Conservation (phyloP, 2,113 vertebrate species). For the Nanorana parkeri region DNA sequence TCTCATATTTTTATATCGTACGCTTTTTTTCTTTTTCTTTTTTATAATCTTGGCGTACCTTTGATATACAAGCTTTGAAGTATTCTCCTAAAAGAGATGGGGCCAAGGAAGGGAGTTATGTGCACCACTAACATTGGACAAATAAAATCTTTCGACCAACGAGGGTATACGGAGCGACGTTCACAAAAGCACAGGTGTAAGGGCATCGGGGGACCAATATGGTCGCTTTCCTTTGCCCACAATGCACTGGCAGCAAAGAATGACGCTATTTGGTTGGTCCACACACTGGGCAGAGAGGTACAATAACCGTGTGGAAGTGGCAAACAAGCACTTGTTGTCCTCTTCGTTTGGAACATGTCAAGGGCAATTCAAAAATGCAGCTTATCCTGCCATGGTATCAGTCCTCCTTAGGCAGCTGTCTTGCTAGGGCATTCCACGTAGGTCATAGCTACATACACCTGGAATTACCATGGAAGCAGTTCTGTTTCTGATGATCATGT, state of each 20-base stretch:
- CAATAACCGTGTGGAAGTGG: conserved; percentile 65
- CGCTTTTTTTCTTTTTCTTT: conserved; percentile 65
- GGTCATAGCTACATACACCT: conserved; percentile 62
- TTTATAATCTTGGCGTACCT: conserved; percentile 71
- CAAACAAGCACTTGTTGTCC: conserved; percentile 59
- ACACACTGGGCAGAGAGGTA: conserved; percentile 68
- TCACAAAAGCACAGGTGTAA: conserved; percentile 93
- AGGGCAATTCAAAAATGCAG: conserved; percentile 23
- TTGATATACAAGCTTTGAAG: conserved; percentile 75
- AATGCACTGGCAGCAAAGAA: conserved; percentile 92
- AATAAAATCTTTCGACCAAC: conserved; percentile 90
- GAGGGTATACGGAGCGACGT: conserved; percentile 89
- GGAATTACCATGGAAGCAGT: conserved; percentile 67
- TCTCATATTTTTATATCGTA: conserved; percentile 74
- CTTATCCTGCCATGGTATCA: conserved; percentile 39
- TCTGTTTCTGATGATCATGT: conserved; percentile 56
- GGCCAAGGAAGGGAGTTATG: conserved; percentile 75
- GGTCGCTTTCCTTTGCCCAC: conserved; percentile 90
- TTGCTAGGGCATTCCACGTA: conserved; percentile 62
- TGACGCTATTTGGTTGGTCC: conserved; percentile 77
- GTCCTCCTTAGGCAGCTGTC: conserved; percentile 33
- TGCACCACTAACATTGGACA: conserved; percentile 94
- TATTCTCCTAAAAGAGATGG: conserved; percentile 72
- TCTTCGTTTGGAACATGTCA: conserved; percentile 21
- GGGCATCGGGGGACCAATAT: conserved; percentile 75